Evolutionary conservation across 2,888 invertebrate genomes (phyloP).

Genomic region (Ichneumon xanthorius): DNA sequence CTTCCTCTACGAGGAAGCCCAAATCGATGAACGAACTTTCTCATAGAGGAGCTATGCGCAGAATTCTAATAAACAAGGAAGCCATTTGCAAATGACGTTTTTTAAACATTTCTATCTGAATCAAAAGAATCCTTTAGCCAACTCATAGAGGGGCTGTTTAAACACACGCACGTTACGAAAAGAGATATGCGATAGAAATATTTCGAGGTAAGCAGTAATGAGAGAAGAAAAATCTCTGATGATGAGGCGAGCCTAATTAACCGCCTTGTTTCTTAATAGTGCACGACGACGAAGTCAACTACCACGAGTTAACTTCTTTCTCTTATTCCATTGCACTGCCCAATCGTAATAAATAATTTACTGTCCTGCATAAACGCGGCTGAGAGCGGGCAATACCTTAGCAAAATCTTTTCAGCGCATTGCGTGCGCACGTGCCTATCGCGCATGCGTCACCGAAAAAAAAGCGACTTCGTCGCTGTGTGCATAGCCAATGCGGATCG

Average conservation of each 20-base stretch:
- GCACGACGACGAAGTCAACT: slow-evolving; percentile 8
- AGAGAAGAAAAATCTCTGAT: neutral
- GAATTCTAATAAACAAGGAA: too few relatives aligned
- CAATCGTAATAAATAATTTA: slow-evolving; percentile 34
- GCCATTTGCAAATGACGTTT: too few relatives aligned
- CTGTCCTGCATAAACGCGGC: slow-evolving; percentile 51
- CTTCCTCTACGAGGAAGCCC: too few relatives aligned
- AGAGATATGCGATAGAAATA: neutral
- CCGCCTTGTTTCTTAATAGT: neutral
- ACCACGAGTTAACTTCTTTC: neutral
- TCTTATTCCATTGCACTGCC: slow-evolving; percentile 19
- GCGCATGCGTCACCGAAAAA: neutral
- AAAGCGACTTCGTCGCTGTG: slow-evolving; percentile 2
- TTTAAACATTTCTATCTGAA: too few relatives aligned
- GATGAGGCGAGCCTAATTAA: neutral
- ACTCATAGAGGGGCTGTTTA: too few relatives aligned
- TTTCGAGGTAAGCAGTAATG: too few relatives aligned
- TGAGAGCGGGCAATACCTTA: slow-evolving; percentile 33
- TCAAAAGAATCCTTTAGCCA: too few relatives aligned
- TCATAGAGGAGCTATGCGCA: too few relatives aligned
- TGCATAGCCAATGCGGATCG: slow-evolving; percentile 4
- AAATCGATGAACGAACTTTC: too few relatives aligned
- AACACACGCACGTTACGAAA: neutral
- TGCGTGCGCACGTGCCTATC: neutral
- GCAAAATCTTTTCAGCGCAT: slow-evolving; percentile 32